Evolutionary conservation across 64 coral and sea anemone genomes (phyloP).

Genomic region (Pocillopora damicornis): DNA sequence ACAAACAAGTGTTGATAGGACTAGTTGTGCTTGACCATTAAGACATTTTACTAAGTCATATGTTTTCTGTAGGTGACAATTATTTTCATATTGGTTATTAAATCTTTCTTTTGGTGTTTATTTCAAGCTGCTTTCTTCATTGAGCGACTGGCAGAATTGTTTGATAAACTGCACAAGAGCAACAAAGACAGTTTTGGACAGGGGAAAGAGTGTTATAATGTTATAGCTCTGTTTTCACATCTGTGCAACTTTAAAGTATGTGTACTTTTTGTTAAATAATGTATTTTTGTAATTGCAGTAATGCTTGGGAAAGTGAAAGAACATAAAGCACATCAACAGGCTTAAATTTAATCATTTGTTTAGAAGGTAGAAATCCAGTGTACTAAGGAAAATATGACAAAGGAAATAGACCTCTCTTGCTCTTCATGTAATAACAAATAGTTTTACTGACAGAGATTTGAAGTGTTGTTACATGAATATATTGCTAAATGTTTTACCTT

Average conservation of each 20-base stretch:
- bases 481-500: no score
- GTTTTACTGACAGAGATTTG: no score
- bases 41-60: not conserved
- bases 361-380: no score
- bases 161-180: slow-evolving; percentile 61
- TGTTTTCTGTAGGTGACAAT: not conserved
- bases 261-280: not conserved
- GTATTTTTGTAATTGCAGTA: not conserved
- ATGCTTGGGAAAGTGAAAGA: not conserved
- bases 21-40: not conserved
- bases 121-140: slow-evolving; percentile 77
- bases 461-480: no score
- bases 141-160: slow-evolving; percentile 62
- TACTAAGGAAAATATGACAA: no score
- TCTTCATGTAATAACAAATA: no score
- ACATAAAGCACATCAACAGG: no score
- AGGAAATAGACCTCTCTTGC: no score
- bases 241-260: slow-evolving; percentile 95
- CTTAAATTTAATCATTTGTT: no score
- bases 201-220: slow-evolving; percentile 86
- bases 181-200: slow-evolving; percentile 17
- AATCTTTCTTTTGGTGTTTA: not conserved
- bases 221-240: slow-evolving; percentile 78
- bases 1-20: not conserved
- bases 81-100: not conserved